Base-by-base conservation (phyloP, 2,113 vertebrate species). In the Cinclus cinclus region DNA sequence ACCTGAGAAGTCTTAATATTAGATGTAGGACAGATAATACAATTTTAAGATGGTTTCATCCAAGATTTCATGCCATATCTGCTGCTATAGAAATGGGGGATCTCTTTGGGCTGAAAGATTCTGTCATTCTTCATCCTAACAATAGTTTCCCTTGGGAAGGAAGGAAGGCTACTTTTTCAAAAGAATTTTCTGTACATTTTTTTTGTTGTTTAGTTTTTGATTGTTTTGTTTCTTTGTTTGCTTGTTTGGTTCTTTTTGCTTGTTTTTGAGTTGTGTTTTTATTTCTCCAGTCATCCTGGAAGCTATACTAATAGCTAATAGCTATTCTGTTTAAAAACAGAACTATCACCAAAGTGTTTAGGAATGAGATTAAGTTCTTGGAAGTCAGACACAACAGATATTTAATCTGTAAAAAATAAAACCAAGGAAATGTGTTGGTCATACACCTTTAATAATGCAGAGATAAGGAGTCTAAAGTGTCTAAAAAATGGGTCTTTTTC, bases 31-130 rank as follows among this genome's bases (percentile, higher is more conserved):
- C 11, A 13, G 9, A 8, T 25, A 35, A 67, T 55, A 41, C 7
- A 92, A 80, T 63, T 71, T 80, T 25, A 49, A 60, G 30, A n/a
- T 13, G 22, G 23, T 56, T 86, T 52, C 20, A 62, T 25, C 8
- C 13, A 46, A 35, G 13, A 18, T 69, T 78, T 64, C 30, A 13
- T 64, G 39, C 20, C 42, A 27, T 24, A 73, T 4, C 5, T 76
- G 6, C 11, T 31, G 15, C 11, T 82, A 10, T 23, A 46, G 55
- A 71, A 73, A 59, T 5, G 1, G 4, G 3, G 1, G 4, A 1
- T 35, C 13, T 76, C 18, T 55, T 31, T 18, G 13, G 44, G 25
- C 15, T 68, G 59, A 77, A 92, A 46, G 9, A 37, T 15, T 59
- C 20, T 68, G 9, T 37, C 15, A 46, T 55, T 58, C 28, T 62